A percentile compares a stretch with the other conserved stretches of the same genome.
Conservation (phyloP, 1,140 invertebrate genomes). For the Chlorops oryzae region DNA sequence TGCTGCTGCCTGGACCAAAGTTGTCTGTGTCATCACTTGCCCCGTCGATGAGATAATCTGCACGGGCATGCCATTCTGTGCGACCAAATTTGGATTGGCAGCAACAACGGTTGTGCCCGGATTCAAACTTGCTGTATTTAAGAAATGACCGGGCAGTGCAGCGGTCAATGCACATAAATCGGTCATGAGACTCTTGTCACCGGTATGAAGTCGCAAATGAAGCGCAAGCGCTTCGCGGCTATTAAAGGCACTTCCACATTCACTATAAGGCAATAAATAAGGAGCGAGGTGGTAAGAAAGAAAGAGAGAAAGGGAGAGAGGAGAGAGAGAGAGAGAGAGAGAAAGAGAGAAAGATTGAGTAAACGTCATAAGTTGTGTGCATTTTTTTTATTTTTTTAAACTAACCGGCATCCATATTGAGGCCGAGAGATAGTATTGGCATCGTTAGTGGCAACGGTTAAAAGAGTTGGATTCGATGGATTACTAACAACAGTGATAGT, state of each 20-base stretch:
- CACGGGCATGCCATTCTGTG: constrained; percentile 42
- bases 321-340: too few relatives aligned
- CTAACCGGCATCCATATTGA: constrained; percentile 49
- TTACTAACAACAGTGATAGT: constrained; percentile 47
- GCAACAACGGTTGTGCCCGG: constrained; percentile 43
- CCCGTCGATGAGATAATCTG: constrained; percentile 48
- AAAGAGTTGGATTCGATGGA: constrained; percentile 37
- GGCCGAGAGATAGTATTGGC: constrained; percentile 32
- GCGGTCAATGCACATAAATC: constrained; percentile 76
- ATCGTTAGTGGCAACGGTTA: constrained; percentile 40
- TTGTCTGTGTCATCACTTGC: constrained; percentile 45
- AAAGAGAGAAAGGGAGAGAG: constrained; percentile 4
- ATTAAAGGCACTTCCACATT: constrained; percentile 61
- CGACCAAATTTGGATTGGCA: constrained; percentile 43
- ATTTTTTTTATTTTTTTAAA: neutral
- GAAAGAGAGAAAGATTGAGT: too few relatives aligned
- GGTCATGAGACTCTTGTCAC: constrained; percentile 75
- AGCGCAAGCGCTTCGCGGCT: constrained; percentile 69
- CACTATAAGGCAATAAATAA: constrained; percentile 52
- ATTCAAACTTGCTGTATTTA: constrained; percentile 53
- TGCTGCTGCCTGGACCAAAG: constrained; percentile 44
- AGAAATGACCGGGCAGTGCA: constrained; percentile 61
- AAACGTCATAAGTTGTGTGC: too few relatives aligned
- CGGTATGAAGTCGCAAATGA: constrained; percentile 74
- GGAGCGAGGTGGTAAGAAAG: too few relatives aligned